Evolutionary conservation across 2,113 vertebrate species (phyloP), one percentile per base, ranked within the genome.

Genomic region (Tetrao urogallus): DNA sequence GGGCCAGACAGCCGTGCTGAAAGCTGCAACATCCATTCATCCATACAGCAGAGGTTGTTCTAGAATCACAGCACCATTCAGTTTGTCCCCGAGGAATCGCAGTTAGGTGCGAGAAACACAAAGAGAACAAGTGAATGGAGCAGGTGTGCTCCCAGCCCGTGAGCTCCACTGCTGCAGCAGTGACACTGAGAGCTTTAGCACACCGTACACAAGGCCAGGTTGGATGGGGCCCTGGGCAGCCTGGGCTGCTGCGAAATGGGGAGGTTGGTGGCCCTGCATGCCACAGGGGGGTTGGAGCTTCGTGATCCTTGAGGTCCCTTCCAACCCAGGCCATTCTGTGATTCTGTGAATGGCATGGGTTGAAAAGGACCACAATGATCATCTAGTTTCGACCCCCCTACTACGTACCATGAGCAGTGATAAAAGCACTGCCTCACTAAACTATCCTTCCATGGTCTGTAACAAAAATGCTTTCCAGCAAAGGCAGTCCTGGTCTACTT

Each of bases 391-490:
- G 24, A 50, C 11, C 22, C 22, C 48, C 22, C 0, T 1, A 43
- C 18, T 27, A 66, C 34, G 66, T 60, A 60, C 43, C 82, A 32
- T 32, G 36, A 1, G 0, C 14, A 1, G 18, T 82, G 73, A 90
- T 34, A 89, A 71, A 92, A 92, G 54, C 34, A 38, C 56, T 48
- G 57, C 57, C 48, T 45, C 65, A 47, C 50, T 69, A 94, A 95
- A 58, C 27, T 38, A 91, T 48, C 17, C 66, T 71, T 71, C 60
- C 89, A 52, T 45, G 83, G 72, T 40, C 12, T 77, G 38, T 52
- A 90, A 81, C 65, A 85, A 90, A 90, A 94, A 87, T 13, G 27
- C 38, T 94, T 94, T 89, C 75, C 92, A 85, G 5, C 13, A 24
- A 86, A 80, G 72, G 67, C 78, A 80, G 76, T 70, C 94, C 86